Evolutionary conservation across 2,113 vertebrate species (phyloP).

Genomic region (Paramisgurnus dabryanus): DNA sequence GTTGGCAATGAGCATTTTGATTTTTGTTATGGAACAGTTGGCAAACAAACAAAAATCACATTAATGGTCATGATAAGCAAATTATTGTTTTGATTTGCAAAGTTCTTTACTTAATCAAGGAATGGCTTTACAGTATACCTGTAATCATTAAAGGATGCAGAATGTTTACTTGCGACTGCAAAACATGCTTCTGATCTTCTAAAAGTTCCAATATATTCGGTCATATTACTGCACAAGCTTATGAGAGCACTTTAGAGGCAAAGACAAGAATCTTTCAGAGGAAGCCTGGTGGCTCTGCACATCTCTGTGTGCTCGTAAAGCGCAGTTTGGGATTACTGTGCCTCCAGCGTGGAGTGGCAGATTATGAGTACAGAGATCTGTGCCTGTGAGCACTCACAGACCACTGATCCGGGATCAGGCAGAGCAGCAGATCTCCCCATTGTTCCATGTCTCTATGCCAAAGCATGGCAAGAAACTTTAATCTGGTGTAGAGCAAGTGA

Average conservation of each 20-base stretch:
- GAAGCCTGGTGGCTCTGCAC: constrained; percentile 10
- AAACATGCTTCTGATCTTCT: background rate
- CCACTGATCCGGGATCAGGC: constrained; percentile 49
- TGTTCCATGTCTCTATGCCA: constrained; percentile 45
- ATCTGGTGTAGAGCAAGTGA: constrained; percentile 34
- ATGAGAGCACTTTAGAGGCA: background rate
- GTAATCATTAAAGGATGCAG: too few species aligned
- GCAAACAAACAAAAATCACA: too few species aligned
- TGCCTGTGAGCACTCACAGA: constrained; percentile 57
- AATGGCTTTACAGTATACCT: too few species aligned
- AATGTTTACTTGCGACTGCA: background rate
- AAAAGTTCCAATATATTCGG: background rate
- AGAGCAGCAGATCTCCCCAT: constrained; percentile 21
- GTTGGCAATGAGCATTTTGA: too few species aligned
- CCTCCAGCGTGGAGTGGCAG: constrained; percentile 63
- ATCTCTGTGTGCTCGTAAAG: background rate
- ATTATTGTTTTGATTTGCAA: too few species aligned
- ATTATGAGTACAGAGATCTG: constrained; percentile 68
- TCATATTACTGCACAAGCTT: background rate
- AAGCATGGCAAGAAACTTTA: constrained; percentile 51
- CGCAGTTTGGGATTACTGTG: constrained; percentile 65
- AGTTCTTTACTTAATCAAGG: too few species aligned
- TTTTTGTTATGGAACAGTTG: too few species aligned
- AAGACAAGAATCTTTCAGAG: constrained; percentile 52
- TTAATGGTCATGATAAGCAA: too few species aligned